Conservation (phyloP, 2,888 invertebrate species). For the Trichogramma evanescens region DNA sequence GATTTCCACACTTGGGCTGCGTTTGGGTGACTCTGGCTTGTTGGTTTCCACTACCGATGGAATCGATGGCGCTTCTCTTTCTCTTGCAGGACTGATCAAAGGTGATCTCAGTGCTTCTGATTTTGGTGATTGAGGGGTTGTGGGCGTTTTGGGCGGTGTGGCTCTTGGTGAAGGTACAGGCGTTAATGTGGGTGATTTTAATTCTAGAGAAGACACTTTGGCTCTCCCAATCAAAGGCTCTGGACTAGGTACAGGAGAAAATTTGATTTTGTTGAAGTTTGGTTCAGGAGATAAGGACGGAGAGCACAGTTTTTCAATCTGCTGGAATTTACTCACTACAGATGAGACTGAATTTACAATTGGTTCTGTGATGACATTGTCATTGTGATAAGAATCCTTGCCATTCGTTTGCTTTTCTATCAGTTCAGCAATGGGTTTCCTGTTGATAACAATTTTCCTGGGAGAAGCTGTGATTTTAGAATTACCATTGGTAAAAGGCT, state of each 20-base stretch:
- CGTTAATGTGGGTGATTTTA: conserved; percentile 35
- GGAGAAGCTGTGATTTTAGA: conserved; percentile 37
- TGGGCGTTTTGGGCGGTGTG: conserved; percentile 28
- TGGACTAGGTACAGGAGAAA: conserved; percentile 40
- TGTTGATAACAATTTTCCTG: conserved; percentile 34
- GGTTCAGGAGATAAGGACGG: conserved; percentile 41
- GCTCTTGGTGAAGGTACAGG: conserved; percentile 36
- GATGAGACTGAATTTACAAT: conserved; percentile 43
- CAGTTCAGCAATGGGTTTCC: conserved; percentile 33
- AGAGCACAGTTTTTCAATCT: conserved; percentile 40
- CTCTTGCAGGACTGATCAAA: conserved; percentile 24
- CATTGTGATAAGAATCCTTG: conserved; percentile 31
- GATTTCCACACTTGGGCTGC: background rate
- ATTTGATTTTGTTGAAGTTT: conserved; percentile 34
- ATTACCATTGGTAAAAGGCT: conserved; percentile 45
- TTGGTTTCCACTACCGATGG: conserved; percentile 27
- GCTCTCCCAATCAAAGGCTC: conserved; percentile 32
- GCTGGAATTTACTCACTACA: conserved; percentile 44
- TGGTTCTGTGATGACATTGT: conserved; percentile 39
- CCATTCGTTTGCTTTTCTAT: conserved; percentile 31
- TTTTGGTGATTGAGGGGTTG: conserved; percentile 34
- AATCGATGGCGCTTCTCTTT: conserved; percentile 21
- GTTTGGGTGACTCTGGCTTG: conserved; percentile 13
- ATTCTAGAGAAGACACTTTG: conserved; percentile 29
- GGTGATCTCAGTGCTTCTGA: conserved; percentile 23